Base-by-base conservation (phyloP, 2,113 vertebrate genomes). In the Helogale parvula region DNA sequence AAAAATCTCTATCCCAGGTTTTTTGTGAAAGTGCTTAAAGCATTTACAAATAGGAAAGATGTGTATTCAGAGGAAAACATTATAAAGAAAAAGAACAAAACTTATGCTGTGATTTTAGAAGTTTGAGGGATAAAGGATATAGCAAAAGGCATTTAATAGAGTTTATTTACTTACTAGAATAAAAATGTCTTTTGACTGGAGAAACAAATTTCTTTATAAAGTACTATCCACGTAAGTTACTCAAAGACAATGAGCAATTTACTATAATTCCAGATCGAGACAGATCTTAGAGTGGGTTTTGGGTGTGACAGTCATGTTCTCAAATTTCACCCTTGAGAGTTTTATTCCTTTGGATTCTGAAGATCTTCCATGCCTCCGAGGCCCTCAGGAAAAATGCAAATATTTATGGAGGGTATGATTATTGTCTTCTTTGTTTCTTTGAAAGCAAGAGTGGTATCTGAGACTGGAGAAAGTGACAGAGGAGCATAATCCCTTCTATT, bases 161-260 rank as follows among this genome's bases (percentile, higher is more conserved):
- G 81, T 86, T 72, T 41, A 69, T 88, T 91, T 93, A 66, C 84
- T 93, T 92, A 80, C 14, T 76, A 60, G 94, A 93, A 52, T 91
- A 84, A 41, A 82, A 88, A 33, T 82, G 11, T 69, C 63, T 74
- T 92, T 54, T 92, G 87, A 79, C 38, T 74, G 25, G 29, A 60
- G 71, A 47, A 83, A 90, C 31, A 87, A 23, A 80, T 95, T 82
- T 95, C 35, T 84, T 88, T 84, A 35, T 71, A 74, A 95, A 96
- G 76, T 88, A 54, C 41, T 88, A n/a, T 80, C 96, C 35, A 17
- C 21, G 7, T 80, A 66, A 90, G 38, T 92, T 96, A 83, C 83
- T 93, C 45, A 97, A 76, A 52, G 52, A 47, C 79, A 92, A 72
- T 63, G 68, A 41, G 54, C 76, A 35, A 92, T 83, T 81, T 87